Conservation (phyloP, 2,888 invertebrate species). For the Hoplodrina blanda region DNA sequence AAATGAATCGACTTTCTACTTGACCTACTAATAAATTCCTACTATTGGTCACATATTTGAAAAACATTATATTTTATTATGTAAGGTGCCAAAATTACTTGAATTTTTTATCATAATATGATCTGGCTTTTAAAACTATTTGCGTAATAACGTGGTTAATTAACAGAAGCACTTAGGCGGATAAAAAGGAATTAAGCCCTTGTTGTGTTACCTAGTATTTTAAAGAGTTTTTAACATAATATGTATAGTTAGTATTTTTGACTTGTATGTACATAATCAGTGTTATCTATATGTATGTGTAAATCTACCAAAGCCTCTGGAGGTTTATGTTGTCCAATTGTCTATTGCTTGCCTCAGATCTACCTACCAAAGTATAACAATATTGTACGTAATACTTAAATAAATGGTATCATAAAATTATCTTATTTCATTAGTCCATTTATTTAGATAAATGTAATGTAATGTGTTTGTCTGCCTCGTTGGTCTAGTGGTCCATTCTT, state of each 20-base stretch:
- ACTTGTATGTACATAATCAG: conserved; percentile 52
- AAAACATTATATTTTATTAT: conserved; percentile 42
- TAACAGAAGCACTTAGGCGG: conserved; percentile 29
- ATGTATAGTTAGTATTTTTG: conserved; percentile 52
- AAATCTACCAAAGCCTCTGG: conserved; percentile 52
- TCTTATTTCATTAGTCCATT: conserved; percentile 30
- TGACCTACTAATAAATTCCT: conserved; percentile 56
- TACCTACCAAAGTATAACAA: conserved; percentile 68
- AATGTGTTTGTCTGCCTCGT: not conserved
- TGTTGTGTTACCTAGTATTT: conserved; percentile 55
- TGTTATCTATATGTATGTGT: conserved; percentile 41
- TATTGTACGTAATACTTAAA: conserved; percentile 63
- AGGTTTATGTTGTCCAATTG: conserved; percentile 59
- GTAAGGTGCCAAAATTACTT: conserved; percentile 64
- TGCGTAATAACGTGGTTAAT: conserved; percentile 29
- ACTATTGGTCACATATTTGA: conserved; percentile 48
- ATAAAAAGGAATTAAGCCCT: conserved; percentile 18
- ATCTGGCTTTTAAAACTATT: conserved; percentile 31
- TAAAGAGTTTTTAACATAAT: conserved; percentile 53
- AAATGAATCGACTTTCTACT: conserved; percentile 59
- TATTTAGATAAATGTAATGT: not conserved
- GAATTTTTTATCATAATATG: conserved; percentile 33
- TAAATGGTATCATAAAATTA: conserved; percentile 63
- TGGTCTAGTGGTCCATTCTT: too few relatives aligned
- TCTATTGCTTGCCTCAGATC: conserved; percentile 62